A percentile compares a stretch with the other conserved stretches of the same genome.
Evolutionary conservation across 2,113 vertebrate species (phyloP).

Genomic region (Pontoporia blainvillei): DNA sequence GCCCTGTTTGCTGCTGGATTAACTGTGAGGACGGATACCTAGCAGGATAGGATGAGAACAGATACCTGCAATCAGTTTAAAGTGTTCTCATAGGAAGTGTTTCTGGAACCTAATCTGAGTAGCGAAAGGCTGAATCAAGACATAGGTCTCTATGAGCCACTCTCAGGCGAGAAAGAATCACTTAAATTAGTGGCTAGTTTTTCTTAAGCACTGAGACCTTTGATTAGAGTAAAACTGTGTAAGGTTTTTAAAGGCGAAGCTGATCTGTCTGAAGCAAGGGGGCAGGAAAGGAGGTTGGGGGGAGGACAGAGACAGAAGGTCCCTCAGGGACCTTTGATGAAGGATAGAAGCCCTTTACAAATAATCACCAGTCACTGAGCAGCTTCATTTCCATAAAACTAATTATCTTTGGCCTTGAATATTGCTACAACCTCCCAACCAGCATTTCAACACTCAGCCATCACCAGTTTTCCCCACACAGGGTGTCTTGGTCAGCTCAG

Average conservation of each 20-base stretch:
- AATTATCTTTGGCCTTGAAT: not conserved
- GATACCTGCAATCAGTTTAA: not conserved
- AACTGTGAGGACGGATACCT: not conserved
- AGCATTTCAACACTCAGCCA: accelerated
- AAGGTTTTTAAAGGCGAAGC: not conserved
- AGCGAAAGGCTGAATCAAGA: accelerated
- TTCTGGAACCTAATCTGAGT: conserved; percentile 10
- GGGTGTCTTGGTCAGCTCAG: not conserved
- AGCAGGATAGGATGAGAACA: not conserved
- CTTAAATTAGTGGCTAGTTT: not conserved
- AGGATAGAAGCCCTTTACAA: not conserved
- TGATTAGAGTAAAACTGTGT: not conserved
- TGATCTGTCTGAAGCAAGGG: not conserved
- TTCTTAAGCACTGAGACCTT: not conserved
- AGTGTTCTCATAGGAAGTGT: not conserved
- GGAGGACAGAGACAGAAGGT: too few relatives aligned
- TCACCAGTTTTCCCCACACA: not conserved
- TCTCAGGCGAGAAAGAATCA: not conserved
- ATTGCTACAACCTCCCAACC: accelerated
- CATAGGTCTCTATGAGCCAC: not conserved
- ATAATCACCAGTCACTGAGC: not conserved
- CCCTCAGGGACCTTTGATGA: not conserved
- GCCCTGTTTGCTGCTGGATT: not conserved
- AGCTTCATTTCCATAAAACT: not conserved
- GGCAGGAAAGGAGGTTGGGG: accelerated